Conservation (phyloP, 1,140 invertebrate genomes). For the Heliconius eleuchia region DNA sequence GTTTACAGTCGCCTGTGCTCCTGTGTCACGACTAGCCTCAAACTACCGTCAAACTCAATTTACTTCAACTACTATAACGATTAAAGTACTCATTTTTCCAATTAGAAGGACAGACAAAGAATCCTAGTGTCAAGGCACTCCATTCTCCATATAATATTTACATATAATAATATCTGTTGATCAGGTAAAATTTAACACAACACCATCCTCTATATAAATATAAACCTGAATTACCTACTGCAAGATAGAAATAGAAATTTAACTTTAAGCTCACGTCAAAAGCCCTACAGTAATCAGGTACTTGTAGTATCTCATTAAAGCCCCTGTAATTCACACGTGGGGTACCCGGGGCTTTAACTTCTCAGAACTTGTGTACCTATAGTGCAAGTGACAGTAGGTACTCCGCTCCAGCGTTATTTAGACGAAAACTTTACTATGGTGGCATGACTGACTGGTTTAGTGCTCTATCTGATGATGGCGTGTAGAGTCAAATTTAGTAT, state of each 20-base stretch:
- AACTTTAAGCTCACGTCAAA: conserved; percentile 13
- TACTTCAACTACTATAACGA: no score
- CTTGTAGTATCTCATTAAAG: conserved; percentile 18
- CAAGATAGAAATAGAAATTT: background rate
- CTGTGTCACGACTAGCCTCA: no score
- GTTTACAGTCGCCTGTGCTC: no score
- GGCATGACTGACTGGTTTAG: conserved; percentile 1
- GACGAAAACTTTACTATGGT: background rate
- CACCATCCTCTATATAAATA: no score
- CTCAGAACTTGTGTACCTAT: conserved; percentile 5
- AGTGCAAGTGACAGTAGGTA: conserved; percentile 13
- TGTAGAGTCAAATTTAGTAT: background rate
- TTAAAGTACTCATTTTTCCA: no score
- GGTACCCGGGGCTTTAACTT: conserved; percentile 12
- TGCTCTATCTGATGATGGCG: background rate
- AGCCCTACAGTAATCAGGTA: conserved; percentile 8
- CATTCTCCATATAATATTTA: no score
- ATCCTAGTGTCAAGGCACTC: no score
- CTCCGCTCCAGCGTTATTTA: conserved; percentile 16
- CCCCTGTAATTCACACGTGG: conserved; percentile 12
- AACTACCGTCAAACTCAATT: no score
- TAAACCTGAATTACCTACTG: background rate
- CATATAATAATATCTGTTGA: no score
- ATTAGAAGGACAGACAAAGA: no score
- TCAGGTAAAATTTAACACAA: no score